Conservation (phyloP, 2,797 vertebrate species). For the Danio kyathit region DNA sequence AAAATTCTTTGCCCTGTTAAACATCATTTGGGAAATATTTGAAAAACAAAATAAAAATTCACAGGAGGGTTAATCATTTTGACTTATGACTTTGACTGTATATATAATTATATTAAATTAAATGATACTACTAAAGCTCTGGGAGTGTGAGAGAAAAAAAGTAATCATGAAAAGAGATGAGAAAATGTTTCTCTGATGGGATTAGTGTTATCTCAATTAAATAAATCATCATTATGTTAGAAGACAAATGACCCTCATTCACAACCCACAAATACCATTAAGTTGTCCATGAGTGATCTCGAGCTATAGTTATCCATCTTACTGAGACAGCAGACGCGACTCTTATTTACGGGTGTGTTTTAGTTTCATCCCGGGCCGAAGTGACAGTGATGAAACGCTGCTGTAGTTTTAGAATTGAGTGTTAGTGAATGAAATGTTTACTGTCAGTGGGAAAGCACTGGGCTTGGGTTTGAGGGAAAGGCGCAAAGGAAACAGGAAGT, state of each 20-base stretch:
- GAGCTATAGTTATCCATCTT: constrained; percentile 7
- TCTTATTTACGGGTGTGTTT: background rate
- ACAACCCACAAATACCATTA: constrained; percentile 27
- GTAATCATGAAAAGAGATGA: background rate
- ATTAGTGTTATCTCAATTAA: constrained; percentile 5
- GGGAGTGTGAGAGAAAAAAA: background rate
- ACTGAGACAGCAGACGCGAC: background rate
- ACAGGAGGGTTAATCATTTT: too few relatives aligned
- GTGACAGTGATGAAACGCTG: constrained; percentile 17
- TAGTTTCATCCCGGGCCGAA: constrained; percentile 20
- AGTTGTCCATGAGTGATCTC: background rate
- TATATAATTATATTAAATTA: too few relatives aligned
- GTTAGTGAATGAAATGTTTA: background rate
- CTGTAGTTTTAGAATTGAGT: constrained; percentile 9
- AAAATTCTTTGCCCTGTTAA: too few relatives aligned
- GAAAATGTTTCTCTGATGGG: background rate
- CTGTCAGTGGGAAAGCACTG: background rate
- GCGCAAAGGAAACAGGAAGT: background rate
- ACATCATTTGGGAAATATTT: too few relatives aligned
- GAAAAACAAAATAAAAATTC: too few relatives aligned
- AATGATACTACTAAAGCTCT: background rate
- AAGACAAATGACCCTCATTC: constrained; percentile 1
- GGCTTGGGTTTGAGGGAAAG: background rate
- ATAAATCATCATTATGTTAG: constrained; percentile 16
- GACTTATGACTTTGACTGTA: too few relatives aligned